Percentiles rank a stretch among this genome's conserved stretches.
These are phyloP conservation scores for Cynoglossus semilaevis DNA, from an alignment of 2,113 vertebrate genomes.

Conservation along the genomic window DNA sequence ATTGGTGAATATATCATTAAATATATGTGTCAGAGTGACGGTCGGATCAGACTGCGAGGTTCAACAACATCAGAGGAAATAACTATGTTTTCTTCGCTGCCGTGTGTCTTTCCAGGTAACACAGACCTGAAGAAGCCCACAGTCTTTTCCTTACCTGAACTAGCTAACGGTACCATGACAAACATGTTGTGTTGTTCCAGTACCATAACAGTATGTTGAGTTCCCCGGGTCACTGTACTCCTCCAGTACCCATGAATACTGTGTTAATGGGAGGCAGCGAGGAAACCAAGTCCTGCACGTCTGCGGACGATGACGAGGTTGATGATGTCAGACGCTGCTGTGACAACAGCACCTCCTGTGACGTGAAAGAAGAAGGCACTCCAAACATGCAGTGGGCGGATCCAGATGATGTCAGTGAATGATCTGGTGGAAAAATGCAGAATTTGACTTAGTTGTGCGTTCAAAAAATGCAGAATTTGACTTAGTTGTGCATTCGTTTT, in stretches of 20 bases:
- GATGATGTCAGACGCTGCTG: conserved; percentile 57
- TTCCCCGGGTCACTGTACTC: conserved; percentile 77
- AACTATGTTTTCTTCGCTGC: too few relatives aligned
- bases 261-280: conserved; percentile 96
- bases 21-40: too few relatives aligned
- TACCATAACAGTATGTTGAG: neutral
- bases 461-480: too few relatives aligned
- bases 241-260: conserved; percentile 91
- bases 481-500: too few relatives aligned
- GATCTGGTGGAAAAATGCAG: conserved; percentile 59
- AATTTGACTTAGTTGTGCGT: neutral
- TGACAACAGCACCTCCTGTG: conserved; percentile 83
- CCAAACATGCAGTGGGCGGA: conserved; percentile 93
- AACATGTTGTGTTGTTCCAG: neutral
- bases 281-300: conserved; percentile 83
- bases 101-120: neutral
- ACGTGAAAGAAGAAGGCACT: conserved; percentile 75
- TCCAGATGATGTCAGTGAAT: conserved; percentile 69
- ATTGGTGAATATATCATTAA: too few relatives aligned
- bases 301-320: conserved; percentile 36
- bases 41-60: too few relatives aligned
- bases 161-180: too few relatives aligned
- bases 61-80: too few relatives aligned
- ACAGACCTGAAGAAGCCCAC: too few relatives aligned
- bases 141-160: too few relatives aligned